Evolutionary conservation across 2,888 invertebrate species (phyloP), one percentile per base, ranked within the genome.

Genomic region (Parthenolecanium corni): DNA sequence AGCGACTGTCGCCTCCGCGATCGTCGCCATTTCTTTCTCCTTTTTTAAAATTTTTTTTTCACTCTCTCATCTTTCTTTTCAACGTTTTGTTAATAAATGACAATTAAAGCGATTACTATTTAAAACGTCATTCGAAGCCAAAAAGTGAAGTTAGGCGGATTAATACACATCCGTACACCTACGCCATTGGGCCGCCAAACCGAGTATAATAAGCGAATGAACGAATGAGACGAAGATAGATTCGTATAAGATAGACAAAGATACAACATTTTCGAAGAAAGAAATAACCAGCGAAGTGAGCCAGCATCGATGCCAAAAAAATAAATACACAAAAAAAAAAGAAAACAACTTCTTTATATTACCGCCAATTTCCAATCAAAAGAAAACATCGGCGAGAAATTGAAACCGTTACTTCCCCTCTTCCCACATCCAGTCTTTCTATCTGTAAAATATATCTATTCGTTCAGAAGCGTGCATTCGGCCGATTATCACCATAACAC

Each of bases 91-190:
- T 61, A 61, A 61, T 61, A 61, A 61, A 61, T 61, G 61, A 61
- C 61, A 61, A 61, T 61, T 61, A 61, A 61, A 61, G 51, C 61
- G 61, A 61, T 61, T 61, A 61, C 61, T 61, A 61, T 61, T 61
- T 61, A 47, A 61, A 61, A 49, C 51, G 61, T 61, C 61, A 61
- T 61, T 51, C 61, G 61, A 31, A 61, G 61, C 61, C 61, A 61
- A 61, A 61, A 58, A 61, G 49, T 61, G 61, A 61, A 61, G 38
- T 61, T 61, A 61, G 61, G 51, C 61, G 61, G 61, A 61, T 61
- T 61, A 61, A 61, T 61, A 61, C 38, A 51, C 61, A 61, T 61
- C 61, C 61, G 51, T 21, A 61, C 61, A 61, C 61, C 61, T 61
- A 61, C 61, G 61, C 61, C 47, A 24, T 58, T 31, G 14, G 49